Evolutionary conservation across 2,113 vertebrate genomes (phyloP).

Genomic region (Notarius lentiginosus): DNA sequence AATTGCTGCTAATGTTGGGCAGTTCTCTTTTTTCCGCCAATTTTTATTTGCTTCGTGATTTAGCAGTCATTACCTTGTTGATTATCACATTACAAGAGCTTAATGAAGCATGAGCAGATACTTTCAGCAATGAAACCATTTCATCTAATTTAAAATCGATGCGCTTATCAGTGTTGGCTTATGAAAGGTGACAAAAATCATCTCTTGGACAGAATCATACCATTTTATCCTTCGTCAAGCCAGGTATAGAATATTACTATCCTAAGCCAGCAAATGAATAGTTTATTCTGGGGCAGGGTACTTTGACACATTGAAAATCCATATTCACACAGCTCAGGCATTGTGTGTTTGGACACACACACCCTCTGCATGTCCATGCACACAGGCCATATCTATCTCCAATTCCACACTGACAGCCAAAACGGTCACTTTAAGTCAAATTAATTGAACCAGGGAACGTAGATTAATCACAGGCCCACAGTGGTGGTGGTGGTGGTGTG

Average conservation of each 20-base stretch:
- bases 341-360: slow-evolving; percentile 51
- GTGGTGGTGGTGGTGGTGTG: slow-evolving; percentile 25
- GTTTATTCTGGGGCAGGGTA: slow-evolving; percentile 56
- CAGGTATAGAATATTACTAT: slow-evolving; percentile 47
- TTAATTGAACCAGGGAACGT: slow-evolving; percentile 50
- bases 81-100: not conserved
- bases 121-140: slow-evolving; percentile 23
- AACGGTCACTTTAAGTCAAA: slow-evolving; percentile 56
- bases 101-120: not conserved
- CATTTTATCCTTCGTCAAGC: not conserved
- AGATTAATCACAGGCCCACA: slow-evolving; percentile 46
- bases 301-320: slow-evolving; percentile 70
- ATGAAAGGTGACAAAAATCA: not conserved
- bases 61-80: not conserved
- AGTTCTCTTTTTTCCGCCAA: not conserved
- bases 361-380: slow-evolving; percentile 44
- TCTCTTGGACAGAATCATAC: not conserved
- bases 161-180: not conserved
- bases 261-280: slow-evolving; percentile 59
- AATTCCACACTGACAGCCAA: slow-evolving; percentile 51
- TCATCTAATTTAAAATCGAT: not conserved
- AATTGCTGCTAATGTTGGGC: not conserved
- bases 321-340: slow-evolving; percentile 51
- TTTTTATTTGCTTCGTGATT: not conserved
- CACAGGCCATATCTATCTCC: slow-evolving; percentile 50